These are phyloP conservation scores for Urocynchramus pylzowi DNA, from an alignment of 2,113 vertebrate species.

Conservation along the genomic window DNA sequence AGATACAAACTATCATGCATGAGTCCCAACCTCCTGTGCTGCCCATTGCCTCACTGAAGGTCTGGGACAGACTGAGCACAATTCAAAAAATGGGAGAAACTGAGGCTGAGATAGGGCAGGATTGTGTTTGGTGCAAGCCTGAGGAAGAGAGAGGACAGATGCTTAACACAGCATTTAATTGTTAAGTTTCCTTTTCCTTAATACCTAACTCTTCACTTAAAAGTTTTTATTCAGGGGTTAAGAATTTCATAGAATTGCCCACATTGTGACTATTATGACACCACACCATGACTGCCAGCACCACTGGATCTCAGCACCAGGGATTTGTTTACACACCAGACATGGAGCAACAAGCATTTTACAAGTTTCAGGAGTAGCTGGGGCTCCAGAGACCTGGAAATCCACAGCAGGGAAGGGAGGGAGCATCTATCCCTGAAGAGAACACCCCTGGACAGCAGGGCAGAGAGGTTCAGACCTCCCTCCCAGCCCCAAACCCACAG, in stretches of 20 bases:
- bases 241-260: not conserved
- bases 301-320: not conserved
- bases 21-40: not conserved
- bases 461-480: not conserved
- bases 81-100: not conserved
- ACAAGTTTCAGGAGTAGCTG: not conserved
- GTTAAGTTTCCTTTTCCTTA: not conserved
- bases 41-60: not conserved
- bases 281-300: not conserved
- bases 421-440: not conserved
- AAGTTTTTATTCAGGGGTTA: not conserved
- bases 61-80: accelerated
- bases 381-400: not conserved
- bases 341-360: not conserved
- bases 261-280: not conserved
- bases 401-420: not conserved
- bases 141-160: not conserved
- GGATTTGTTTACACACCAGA: not conserved
- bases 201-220: not conserved
- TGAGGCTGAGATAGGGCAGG: not conserved
- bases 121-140: not conserved
- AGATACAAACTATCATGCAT: not conserved
- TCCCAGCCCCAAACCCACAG: not conserved
- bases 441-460: not conserved
- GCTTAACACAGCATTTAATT: not conserved